phyloP scores from a whole-genome alignment of 2,113 vertebrate species.

The Monopterus albus region DNA sequence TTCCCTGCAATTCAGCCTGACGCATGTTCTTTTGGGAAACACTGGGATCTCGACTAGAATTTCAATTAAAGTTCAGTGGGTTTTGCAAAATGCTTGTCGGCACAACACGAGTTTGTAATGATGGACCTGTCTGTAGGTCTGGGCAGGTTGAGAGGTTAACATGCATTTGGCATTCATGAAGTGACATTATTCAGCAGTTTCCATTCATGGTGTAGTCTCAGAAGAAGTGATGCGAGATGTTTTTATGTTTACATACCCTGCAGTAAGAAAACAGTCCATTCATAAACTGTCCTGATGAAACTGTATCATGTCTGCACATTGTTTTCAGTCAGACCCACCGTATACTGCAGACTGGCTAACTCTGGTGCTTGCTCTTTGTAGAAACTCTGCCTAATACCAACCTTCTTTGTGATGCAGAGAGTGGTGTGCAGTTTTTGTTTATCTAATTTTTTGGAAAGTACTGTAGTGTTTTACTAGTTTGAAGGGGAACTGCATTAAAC shows the following conservation, averaged over 20 bases:
- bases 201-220: not conserved
- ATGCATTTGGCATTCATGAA: constrained; percentile 22
- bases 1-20: not conserved
- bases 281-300: not conserved
- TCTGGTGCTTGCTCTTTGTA: not conserved
- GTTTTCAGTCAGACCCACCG: not conserved
- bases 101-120: constrained; percentile 14
- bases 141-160: not conserved
- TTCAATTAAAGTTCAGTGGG: not conserved
- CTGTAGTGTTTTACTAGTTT: not conserved
- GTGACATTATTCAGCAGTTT: constrained; percentile 30
- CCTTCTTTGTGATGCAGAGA: not conserved
- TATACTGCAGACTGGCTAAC: not conserved
- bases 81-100: constrained; percentile 5
- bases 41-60: not conserved
- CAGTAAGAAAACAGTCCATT: not conserved
- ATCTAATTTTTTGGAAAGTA: not conserved
- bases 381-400: not conserved
- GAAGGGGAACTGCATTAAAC: not conserved
- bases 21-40: not conserved
- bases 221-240: not conserved
- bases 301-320: not conserved
- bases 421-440: not conserved
- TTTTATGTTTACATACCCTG: not conserved
- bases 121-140: not conserved